Conservation (phyloP, 1,140 invertebrate genomes). For the Lutraria rhynchaena region DNA sequence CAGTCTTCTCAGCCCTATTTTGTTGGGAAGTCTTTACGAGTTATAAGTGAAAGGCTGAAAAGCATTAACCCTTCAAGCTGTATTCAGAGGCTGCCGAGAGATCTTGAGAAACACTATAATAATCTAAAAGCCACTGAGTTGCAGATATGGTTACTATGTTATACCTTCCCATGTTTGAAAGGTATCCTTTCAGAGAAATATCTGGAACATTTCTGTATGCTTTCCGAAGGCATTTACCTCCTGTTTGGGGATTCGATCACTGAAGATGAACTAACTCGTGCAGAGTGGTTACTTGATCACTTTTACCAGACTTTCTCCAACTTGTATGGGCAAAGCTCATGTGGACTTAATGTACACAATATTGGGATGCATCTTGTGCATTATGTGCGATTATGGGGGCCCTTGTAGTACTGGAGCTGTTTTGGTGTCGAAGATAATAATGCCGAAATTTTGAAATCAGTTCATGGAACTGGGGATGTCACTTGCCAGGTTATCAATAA, state of each 20-base stretch:
- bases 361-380: constrained; percentile 40
- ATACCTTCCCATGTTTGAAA: not conserved
- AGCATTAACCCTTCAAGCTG: not conserved
- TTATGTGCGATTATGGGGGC: constrained; percentile 59
- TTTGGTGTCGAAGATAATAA: constrained; percentile 63
- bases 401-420: constrained; percentile 62
- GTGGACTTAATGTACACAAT: constrained; percentile 46
- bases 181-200: not conserved
- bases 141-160: constrained; percentile 2
- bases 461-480: constrained; percentile 46
- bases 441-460: constrained; percentile 47
- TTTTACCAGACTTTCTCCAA: not conserved
- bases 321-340: not conserved
- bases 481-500: no score
- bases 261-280: not conserved
- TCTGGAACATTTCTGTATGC: not conserved
- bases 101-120: not conserved
- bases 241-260: not conserved
- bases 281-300: not conserved
- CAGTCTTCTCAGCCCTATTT: constrained; percentile 17
- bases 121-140: constrained; percentile 3
- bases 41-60: not conserved
- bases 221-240: not conserved
- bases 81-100: not conserved
- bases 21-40: not conserved